Evolutionary conservation across 2,797 vertebrate genomes (phyloP), one percentile per base, ranked within the genome.

Genomic region (Thalassophryne amazonica): DNA sequence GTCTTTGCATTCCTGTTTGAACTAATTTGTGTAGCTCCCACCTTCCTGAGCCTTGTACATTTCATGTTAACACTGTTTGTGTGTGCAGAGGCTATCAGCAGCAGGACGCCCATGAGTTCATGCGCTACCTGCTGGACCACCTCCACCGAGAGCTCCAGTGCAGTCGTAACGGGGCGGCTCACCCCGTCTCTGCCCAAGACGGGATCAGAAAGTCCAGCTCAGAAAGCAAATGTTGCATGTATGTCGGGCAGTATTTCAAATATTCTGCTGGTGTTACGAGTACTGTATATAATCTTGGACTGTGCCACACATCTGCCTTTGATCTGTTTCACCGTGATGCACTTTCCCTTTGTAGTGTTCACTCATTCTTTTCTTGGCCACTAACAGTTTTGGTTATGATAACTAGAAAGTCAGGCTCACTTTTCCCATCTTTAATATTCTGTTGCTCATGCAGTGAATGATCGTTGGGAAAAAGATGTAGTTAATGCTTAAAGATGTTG

Each of bases 31-130:
- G n/a, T n/a, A n/a, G n/a, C n/a, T n/a, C n/a, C n/a, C n/a, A n/a
- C n/a, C n/a, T n/a, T n/a, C n/a, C n/a, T n/a, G n/a, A n/a, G n/a
- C n/a, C n/a, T n/a, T n/a, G n/a, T n/a, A n/a, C n/a, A n/a, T n/a
- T n/a, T n/a, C n/a, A n/a, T n/a, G n/a, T n/a, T n/a, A n/a, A n/a
- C n/a, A n/a, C n/a, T 68, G n/a, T 76, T 22, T 70, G 11, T 80
- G 40, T 71, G 1, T 76, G 11, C 62, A 99, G 97, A 88, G 97
- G 97, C 6, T 99, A 98, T 69, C 97, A 99, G 84, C 97, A 99
- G 69, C 97, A 99, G 84, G 97, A 99, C 6, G 97, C 97, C 39
- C 97, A 99, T 0, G 97, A 99, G 72, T 99, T 99, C 81, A 97
- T 99, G 95, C 95, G 97, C 7, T 99, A 99, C 88, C 90, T 99